Evolutionary conservation across 2,113 vertebrate genomes (phyloP).

Genomic region (Narcine bancroftii): DNA sequence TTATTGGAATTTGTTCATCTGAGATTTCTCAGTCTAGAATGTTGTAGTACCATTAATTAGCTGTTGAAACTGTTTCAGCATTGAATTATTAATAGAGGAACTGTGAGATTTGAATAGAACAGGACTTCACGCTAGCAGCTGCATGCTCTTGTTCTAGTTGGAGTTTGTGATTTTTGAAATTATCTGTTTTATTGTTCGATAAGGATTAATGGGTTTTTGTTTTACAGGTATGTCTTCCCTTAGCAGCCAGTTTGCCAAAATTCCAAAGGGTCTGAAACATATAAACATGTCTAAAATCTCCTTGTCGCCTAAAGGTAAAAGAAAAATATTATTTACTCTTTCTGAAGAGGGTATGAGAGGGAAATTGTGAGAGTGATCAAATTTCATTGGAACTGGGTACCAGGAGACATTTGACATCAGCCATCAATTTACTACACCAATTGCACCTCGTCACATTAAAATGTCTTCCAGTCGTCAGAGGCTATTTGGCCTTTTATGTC

Average conservation of each 20-base stretch:
- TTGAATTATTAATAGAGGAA: background rate
- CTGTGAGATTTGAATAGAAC: background rate
- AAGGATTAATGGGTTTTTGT: background rate
- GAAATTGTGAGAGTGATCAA: background rate
- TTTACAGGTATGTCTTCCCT: slow-evolving; percentile 75
- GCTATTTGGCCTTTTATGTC: background rate
- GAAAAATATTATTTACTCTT: background rate
- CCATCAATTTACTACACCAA: background rate
- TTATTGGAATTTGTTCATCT: background rate
- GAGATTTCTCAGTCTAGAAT: background rate
- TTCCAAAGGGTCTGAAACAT: slow-evolving; percentile 81
- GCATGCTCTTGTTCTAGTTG: background rate
- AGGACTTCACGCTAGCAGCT: no score
- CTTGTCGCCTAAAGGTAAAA: slow-evolving; percentile 89
- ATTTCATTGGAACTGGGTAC: background rate
- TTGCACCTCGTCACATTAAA: background rate
- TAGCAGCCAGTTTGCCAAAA: slow-evolving; percentile 88
- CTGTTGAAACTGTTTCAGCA: background rate
- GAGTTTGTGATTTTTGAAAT: background rate
- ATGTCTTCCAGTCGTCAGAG: background rate
- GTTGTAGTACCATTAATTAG: background rate
- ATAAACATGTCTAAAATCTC: slow-evolving; percentile 94
- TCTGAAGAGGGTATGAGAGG: background rate
- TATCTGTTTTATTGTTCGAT: background rate
- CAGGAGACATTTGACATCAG: background rate